Evolutionary conservation across 2,797 vertebrate genomes (phyloP).

Genomic region (Falco columbarius): DNA sequence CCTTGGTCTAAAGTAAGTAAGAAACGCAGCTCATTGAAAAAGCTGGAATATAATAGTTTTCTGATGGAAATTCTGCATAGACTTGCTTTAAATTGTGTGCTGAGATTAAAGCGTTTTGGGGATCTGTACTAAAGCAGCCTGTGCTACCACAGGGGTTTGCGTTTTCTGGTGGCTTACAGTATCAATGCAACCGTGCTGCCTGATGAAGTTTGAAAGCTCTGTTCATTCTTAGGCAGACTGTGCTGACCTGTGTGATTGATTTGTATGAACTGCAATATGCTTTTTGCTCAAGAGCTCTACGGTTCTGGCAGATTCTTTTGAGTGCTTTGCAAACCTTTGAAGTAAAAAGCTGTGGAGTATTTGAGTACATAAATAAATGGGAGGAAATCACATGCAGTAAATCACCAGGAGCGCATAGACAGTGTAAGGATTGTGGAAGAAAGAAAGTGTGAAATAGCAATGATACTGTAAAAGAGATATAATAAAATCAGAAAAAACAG

Average conservation of each 20-base stretch:
- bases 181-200: neutral
- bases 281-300: neutral
- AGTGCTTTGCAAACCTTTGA: neutral
- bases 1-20: neutral
- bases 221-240: neutral
- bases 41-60: neutral
- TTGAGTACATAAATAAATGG: neutral
- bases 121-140: neutral
- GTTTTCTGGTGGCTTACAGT: neutral
- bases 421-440: neutral
- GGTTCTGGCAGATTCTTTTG: neutral
- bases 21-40: neutral
- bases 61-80: neutral
- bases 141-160: neutral
- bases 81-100: neutral
- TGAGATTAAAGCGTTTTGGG: neutral
- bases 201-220: neutral
- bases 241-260: neutral
- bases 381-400: constrained; percentile 37
- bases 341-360: neutral
- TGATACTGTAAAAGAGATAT: neutral
- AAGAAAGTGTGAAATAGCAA: constrained; percentile 41
- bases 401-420: neutral
- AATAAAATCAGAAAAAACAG: constrained; percentile 19
- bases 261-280: neutral